phyloP scores from a whole-genome alignment of 1,140 invertebrate genomes.

The Fragariocoptes setiger region DNA sequence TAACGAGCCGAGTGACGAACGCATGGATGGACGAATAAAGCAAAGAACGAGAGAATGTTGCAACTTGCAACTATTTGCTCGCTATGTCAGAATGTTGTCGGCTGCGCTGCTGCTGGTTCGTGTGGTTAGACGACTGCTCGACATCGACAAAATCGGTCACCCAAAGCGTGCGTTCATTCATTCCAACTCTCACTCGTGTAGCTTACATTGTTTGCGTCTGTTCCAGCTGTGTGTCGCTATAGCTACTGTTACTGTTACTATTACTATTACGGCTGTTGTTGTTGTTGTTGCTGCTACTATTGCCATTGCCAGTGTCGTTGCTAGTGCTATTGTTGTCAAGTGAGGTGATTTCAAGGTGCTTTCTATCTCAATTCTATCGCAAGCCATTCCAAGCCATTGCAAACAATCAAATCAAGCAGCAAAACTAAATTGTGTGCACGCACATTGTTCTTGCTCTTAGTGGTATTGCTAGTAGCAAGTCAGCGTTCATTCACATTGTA shows the following conservation, averaged over 20 bases:
- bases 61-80: too few species aligned
- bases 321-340: background rate
- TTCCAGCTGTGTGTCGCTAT: background rate
- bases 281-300: background rate
- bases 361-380: background rate
- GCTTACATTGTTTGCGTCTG: background rate
- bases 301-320: background rate
- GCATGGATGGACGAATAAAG: too few species aligned
- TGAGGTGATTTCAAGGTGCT: background rate
- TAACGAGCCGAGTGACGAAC: too few species aligned
- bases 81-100: constrained; percentile 3
- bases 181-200: background rate
- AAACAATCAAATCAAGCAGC: too few species aligned
- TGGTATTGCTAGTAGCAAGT: background rate
- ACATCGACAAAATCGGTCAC: too few species aligned
- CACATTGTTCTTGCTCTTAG: background rate
- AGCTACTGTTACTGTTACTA: background rate
- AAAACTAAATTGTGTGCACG: too few species aligned
- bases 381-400: too few species aligned
- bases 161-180: background rate
- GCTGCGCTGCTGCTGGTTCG: background rate
- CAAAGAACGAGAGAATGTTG: too few species aligned
- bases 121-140: too few species aligned
- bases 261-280: background rate
- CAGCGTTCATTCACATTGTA: background rate